Base-by-base conservation (phyloP, 2,797 vertebrate species). In the Intellagama lesueurii region DNA sequence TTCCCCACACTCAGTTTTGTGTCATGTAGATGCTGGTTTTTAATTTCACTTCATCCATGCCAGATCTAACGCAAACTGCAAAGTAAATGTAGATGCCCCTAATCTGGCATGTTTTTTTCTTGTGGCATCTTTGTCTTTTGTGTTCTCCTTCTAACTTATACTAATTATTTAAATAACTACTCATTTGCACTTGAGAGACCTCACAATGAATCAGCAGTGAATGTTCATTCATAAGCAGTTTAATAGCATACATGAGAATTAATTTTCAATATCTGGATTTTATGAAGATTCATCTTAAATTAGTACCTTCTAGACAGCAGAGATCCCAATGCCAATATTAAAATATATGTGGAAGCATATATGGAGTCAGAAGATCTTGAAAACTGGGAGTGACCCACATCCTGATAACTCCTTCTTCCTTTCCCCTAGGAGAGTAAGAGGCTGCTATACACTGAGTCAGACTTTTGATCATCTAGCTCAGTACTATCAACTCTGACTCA, bases 201-300 rank as follows among this genome's bases (percentile, higher is more conserved):
- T 92, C 91, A 80, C 91, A 88, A 94, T 79, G 28, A 88, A 26
- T 72, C 91, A 92, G 47, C 92, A 92, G 94, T 90, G 83, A 87
- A 85, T 95, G 89, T 93, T 88, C 76, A 47, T 49, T 81, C 86
- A 64, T 22, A 17, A 92, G 93, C 40, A 91, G 86, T 93, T 92
- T 90, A 24, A 84, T 22, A 16, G 32, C 32, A 78, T 52, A n/a
- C 16, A 32, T 91, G 78, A 95, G 94, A 85, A 84, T 64, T 93
- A 88, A 90, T 82, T 94, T 44, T 17, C 66, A 70, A 70, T 87
- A 49, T 70, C 24, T 80, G n/a, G 17, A 28, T 80, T 69, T 80
- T 35, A 80, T 70, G 52, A 60, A 86, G 72, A 64, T 56, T 77
- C 76, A 44, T 28, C 1, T 32, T 87, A 44, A 79, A 64, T 7